phyloP scores from a whole-genome alignment of 2,797 vertebrate genomes.

The Anableps anableps region DNA sequence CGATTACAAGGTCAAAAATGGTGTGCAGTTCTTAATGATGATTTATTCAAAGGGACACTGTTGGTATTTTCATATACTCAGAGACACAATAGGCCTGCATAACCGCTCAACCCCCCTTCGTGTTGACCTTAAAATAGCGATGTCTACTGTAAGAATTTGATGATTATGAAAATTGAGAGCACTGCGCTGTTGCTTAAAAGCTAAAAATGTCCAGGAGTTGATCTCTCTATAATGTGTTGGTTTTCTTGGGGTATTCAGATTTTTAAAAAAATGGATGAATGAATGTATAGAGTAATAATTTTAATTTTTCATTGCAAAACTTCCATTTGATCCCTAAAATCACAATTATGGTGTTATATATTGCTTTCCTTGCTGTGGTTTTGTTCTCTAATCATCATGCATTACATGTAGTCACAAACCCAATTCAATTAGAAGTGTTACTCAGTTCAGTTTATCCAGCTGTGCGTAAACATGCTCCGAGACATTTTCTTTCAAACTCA shows the following conservation, averaged over 20 bases:
- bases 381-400: constrained; percentile 15
- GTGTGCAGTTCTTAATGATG: background rate
- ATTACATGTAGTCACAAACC: constrained; percentile 15
- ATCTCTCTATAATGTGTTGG: background rate
- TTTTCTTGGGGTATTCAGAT: background rate
- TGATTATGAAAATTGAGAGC: background rate
- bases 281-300: background rate
- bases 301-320: background rate
- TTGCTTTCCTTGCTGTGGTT: background rate
- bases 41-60: background rate
- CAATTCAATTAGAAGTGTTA: constrained; percentile 22
- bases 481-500: constrained; percentile 18
- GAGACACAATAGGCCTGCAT: background rate
- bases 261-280: background rate
- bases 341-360: background rate
- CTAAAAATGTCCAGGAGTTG: background rate
- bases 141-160: background rate
- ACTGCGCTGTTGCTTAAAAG: background rate
- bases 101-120: background rate
- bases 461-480: constrained; percentile 26
- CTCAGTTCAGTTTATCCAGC: constrained; percentile 20
- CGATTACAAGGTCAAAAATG: background rate
- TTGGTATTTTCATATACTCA: background rate
- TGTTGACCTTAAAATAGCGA: background rate
- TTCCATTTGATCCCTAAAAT: constrained; percentile 1